Conservation (phyloP, 2,113 vertebrate genomes). For the Peromyscus polionotus region DNA sequence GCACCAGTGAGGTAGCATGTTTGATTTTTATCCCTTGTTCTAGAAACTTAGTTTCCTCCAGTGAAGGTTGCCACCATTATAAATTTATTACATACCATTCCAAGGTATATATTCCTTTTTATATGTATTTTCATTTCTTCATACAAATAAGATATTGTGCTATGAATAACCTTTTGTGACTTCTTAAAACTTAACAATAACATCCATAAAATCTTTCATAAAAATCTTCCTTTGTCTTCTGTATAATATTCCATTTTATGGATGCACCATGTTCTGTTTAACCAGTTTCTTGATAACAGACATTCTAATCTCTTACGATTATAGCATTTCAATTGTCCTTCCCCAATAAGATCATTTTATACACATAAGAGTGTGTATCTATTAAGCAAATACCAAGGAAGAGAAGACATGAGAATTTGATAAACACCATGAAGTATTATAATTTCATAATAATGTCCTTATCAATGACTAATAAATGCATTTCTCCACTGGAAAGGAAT, state of each 20-base stretch:
- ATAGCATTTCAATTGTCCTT: background rate
- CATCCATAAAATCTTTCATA: background rate
- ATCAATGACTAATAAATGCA: background rate
- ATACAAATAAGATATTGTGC: background rate
- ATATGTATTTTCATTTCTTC: background rate
- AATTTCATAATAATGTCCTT: background rate
- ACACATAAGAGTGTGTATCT: background rate
- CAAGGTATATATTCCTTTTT: background rate
- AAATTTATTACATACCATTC: conserved; percentile 11
- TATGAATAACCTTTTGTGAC: background rate
- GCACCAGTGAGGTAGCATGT: background rate
- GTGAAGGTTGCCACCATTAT: background rate
- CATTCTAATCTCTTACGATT: background rate
- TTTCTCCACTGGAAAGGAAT: background rate
- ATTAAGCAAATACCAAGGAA: background rate
- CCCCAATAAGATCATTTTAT: background rate
- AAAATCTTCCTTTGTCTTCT: background rate
- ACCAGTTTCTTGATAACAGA: background rate
- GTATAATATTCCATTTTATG: background rate
- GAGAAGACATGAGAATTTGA: background rate
- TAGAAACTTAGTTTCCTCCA: background rate
- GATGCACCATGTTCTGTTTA: background rate
- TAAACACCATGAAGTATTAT: background rate
- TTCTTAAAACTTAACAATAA: background rate
- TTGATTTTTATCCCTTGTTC: background rate